Conservation (phyloP, 1,140 invertebrate genomes). For the Cydia splendana region DNA sequence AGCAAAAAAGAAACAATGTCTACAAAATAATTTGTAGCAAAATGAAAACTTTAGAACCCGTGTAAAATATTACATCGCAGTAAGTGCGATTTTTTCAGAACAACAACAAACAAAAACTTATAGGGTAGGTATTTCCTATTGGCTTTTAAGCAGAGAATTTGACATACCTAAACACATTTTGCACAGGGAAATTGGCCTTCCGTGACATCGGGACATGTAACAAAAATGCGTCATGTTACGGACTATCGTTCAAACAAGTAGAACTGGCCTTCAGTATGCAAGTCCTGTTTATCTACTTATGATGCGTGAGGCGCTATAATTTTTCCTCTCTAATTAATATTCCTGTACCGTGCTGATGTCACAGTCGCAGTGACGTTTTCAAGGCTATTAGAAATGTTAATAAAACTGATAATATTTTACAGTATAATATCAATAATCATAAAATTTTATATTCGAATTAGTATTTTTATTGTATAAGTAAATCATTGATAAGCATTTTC, state of each 20-base stretch:
- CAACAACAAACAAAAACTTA: too few relatives aligned
- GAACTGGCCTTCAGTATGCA: background rate
- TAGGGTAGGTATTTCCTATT: too few relatives aligned
- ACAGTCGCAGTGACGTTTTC: constrained; percentile 27
- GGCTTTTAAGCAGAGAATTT: too few relatives aligned
- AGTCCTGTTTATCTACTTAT: constrained; percentile 19
- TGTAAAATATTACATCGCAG: too few relatives aligned
- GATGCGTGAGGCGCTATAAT: constrained; percentile 16
- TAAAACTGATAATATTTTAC: constrained; percentile 1
- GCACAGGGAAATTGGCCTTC: background rate
- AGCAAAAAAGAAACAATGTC: too few relatives aligned
- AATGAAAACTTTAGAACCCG: too few relatives aligned
- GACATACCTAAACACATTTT: too few relatives aligned
- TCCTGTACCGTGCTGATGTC: constrained; percentile 13
- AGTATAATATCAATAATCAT: constrained; percentile 20
- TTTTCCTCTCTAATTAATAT: constrained; percentile 33
- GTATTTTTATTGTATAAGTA: constrained; percentile 9
- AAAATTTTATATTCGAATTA: constrained; percentile 8
- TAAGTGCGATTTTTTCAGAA: too few relatives aligned
- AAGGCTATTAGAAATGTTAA: constrained; percentile 17
- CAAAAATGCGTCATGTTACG: background rate
- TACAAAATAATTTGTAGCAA: too few relatives aligned
- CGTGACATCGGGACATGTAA: background rate
- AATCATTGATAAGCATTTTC: constrained; percentile 1
- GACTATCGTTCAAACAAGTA: background rate